These are phyloP conservation scores for Tipula confusa DNA, from an alignment of 2,888 invertebrate species.

Conservation along the genomic window DNA sequence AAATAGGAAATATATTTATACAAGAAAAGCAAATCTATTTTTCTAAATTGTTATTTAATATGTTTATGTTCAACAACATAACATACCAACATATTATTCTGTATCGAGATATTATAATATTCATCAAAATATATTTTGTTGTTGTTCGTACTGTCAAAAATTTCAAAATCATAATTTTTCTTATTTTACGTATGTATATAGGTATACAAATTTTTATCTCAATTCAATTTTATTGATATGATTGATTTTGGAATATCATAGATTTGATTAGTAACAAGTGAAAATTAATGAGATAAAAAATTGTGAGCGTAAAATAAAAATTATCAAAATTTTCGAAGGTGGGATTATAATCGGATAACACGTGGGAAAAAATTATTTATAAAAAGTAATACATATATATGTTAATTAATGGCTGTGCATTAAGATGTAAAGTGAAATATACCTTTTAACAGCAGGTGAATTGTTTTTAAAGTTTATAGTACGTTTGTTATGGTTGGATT, in stretches of 20 bases:
- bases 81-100: not conserved
- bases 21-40: constrained; percentile 12
- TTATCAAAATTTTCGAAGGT: not conserved
- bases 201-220: not conserved
- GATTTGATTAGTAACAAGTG: constrained; percentile 3
- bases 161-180: constrained; percentile 20
- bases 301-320: not conserved
- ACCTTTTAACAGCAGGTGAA: not conserved
- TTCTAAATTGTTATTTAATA: constrained; percentile 25
- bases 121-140: not conserved
- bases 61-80: constrained; percentile 12
- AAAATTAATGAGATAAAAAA: not conserved
- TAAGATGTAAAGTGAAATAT: not conserved
- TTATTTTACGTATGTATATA: not conserved
- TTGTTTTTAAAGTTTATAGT: no score
- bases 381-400: not conserved
- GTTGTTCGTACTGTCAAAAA: not conserved
- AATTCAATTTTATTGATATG: not conserved
- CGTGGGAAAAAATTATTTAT: not conserved
- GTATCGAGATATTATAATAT: not conserved
- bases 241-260: not conserved
- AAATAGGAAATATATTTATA: not conserved
- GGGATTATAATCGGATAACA: not conserved
- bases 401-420: not conserved
- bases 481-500: no score